Percentiles rank a stretch among this genome's conserved stretches.
These are phyloP conservation scores for Drosophila formosana DNA, from an alignment of 2,888 invertebrate genomes.

Conservation along the genomic window DNA sequence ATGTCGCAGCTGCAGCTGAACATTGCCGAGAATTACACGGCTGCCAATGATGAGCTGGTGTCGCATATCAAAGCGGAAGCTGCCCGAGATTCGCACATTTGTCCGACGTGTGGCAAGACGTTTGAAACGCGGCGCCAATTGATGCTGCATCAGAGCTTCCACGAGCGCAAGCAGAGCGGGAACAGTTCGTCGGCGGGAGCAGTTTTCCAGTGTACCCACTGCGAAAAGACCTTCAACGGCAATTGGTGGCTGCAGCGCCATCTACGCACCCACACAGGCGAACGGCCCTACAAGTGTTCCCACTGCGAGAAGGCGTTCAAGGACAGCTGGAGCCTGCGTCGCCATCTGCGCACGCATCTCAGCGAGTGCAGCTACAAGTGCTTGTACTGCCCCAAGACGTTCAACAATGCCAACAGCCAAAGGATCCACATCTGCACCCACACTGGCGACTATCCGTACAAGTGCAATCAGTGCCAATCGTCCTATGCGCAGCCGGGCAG, in stretches of 20 bases:
- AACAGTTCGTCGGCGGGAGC: neutral
- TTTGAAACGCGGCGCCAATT: slow-evolving; percentile 84
- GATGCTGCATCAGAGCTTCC: slow-evolving; percentile 30
- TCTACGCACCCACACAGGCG: slow-evolving; percentile 86
- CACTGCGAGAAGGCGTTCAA: slow-evolving; percentile 87
- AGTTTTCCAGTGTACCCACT: slow-evolving; percentile 28
- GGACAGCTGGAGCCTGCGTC: slow-evolving; percentile 86
- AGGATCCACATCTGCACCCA: slow-evolving; percentile 43
- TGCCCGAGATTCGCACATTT: neutral
- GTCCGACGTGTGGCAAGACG: slow-evolving; percentile 78
- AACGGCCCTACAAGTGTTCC: slow-evolving; percentile 86
- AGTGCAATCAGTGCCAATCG: slow-evolving; percentile 40
- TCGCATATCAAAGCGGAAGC: slow-evolving; percentile 10
- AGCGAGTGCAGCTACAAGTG: slow-evolving; percentile 86
- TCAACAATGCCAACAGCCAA: slow-evolving; percentile 42
- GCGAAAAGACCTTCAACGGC: slow-evolving; percentile 41
- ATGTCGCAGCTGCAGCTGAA: neutral
- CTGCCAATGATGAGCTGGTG: neutral
- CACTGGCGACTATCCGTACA: slow-evolving; percentile 32
- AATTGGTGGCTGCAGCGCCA: slow-evolving; percentile 78
- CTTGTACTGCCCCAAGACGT: slow-evolving; percentile 85
- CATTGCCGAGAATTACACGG: neutral
- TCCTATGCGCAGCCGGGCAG: slow-evolving; percentile 36
- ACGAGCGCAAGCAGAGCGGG: slow-evolving; percentile 18
- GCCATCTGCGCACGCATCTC: slow-evolving; percentile 86